phyloP scores from a whole-genome alignment of 2,888 invertebrate genomes.

The Andrena fulva region DNA sequence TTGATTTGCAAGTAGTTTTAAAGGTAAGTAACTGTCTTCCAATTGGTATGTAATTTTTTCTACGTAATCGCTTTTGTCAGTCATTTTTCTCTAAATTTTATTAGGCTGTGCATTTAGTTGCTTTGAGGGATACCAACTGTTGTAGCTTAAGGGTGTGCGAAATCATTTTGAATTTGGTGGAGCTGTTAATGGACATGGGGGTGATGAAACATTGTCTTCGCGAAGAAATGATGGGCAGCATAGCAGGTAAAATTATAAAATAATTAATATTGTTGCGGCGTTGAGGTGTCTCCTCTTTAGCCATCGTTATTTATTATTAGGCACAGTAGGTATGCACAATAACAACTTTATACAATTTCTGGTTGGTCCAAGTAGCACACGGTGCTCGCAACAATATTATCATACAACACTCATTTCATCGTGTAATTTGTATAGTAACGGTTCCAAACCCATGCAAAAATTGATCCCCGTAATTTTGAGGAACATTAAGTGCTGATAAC shows the following conservation, averaged over 20 bases:
- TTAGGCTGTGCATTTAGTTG: conserved; percentile 94
- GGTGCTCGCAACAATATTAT: neutral
- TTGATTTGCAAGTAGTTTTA: conserved; percentile 95
- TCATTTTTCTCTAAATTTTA: conserved; percentile 19
- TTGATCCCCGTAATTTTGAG: too few relatives aligned
- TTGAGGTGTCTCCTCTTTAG: too few relatives aligned
- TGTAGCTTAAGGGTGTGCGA: conserved; percentile 96
- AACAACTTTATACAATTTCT: neutral
- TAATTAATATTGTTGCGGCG: too few relatives aligned
- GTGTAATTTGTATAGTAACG: neutral
- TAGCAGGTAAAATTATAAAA: conserved; percentile 81
- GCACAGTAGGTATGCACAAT: too few relatives aligned
- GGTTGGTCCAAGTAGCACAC: neutral
- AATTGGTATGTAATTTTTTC: conserved; percentile 1
- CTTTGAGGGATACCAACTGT: conserved; percentile 93
- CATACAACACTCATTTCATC: neutral
- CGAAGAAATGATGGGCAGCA: conserved; percentile 86
- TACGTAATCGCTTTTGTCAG: neutral
- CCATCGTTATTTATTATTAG: too few relatives aligned
- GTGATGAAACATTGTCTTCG: conserved; percentile 88
- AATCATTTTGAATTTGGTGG: conserved; percentile 95
- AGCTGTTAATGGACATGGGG: conserved; percentile 95
- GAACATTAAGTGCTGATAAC: too few relatives aligned
- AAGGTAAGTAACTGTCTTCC: conserved; percentile 86
- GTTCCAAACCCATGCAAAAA: neutral